phyloP scores from a whole-genome alignment of 2,888 invertebrate species.

The Tanypteryx hageni region DNA sequence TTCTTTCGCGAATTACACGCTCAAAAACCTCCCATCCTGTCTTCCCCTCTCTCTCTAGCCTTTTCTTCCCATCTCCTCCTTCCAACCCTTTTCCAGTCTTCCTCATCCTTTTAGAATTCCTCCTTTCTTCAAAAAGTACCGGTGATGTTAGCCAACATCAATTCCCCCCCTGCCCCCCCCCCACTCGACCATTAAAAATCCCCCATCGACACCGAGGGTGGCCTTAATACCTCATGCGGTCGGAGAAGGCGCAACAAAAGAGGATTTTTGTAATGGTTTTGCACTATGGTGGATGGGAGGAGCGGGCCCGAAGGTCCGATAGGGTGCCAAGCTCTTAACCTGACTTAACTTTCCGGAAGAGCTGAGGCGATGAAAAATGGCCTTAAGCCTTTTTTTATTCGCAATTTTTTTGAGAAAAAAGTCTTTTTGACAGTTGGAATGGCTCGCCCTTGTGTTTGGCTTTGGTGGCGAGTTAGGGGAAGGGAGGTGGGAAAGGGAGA shows the following conservation, averaged over 20 bases:
- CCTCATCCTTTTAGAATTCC: neutral
- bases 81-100: neutral
- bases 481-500: neutral
- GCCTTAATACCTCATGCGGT: neutral
- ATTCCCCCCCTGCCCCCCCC: neutral
- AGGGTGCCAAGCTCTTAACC: neutral
- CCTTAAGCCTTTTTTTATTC: constrained; percentile 11
- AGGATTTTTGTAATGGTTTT: neutral
- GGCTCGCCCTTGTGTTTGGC: neutral
- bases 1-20: constrained; percentile 51
- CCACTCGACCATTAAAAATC: neutral
- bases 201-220: neutral
- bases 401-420: neutral
- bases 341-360: constrained; percentile 5
- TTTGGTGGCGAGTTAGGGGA: neutral
- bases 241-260: neutral
- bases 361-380: constrained; percentile 40
- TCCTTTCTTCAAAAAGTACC: neutral
- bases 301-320: neutral
- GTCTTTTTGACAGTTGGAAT: neutral
- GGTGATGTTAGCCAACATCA: neutral
- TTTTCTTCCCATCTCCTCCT: neutral
- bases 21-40: constrained; percentile 25
- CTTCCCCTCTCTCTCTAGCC: neutral
- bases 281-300: neutral